These are phyloP conservation scores for Oscheius onirici DNA, from an alignment of 2,888 invertebrate species.

Conservation along the genomic window DNA sequence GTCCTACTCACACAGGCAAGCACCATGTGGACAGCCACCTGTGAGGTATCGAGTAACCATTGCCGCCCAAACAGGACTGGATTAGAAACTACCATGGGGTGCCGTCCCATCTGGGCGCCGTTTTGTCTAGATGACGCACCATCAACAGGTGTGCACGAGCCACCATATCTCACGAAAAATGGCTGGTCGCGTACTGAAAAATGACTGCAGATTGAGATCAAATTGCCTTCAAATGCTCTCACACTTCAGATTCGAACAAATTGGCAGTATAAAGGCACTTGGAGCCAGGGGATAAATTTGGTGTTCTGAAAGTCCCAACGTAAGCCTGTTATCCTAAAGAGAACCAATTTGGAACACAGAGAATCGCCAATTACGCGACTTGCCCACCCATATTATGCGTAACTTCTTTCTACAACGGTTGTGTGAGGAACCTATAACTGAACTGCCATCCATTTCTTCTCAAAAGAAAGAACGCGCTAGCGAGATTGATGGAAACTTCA, in stretches of 20 bases:
- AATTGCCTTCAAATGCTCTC: slow-evolving; percentile 2
- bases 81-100: slow-evolving; percentile 16
- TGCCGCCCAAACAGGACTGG: neutral
- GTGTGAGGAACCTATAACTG: neutral
- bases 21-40: slow-evolving; percentile 20
- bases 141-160: slow-evolving; percentile 21
- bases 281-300: too few species aligned
- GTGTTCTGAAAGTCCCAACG: slow-evolving; percentile 7
- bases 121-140: slow-evolving; percentile 6
- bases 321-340: slow-evolving; percentile 30
- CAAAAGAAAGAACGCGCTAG: slow-evolving; percentile 16
- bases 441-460: slow-evolving; percentile 20
- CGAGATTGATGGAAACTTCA: slow-evolving; percentile 17
- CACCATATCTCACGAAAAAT: slow-evolving; percentile 24
- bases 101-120: slow-evolving; percentile 25
- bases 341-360: slow-evolving; percentile 29
- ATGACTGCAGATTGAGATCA: slow-evolving; percentile 29
- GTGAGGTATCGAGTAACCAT: slow-evolving; percentile 29
- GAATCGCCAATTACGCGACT: slow-evolving; percentile 27
- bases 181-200: slow-evolving; percentile 23
- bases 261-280: too few species aligned
- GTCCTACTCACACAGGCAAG: slow-evolving; percentile 14
- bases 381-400: too few species aligned
- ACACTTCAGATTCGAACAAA: neutral
- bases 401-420: too few species aligned